Evolutionary conservation across 2,113 vertebrate species (phyloP), one percentile per base, ranked within the genome.

Genomic region (Paracyprichromis sp.): DNA sequence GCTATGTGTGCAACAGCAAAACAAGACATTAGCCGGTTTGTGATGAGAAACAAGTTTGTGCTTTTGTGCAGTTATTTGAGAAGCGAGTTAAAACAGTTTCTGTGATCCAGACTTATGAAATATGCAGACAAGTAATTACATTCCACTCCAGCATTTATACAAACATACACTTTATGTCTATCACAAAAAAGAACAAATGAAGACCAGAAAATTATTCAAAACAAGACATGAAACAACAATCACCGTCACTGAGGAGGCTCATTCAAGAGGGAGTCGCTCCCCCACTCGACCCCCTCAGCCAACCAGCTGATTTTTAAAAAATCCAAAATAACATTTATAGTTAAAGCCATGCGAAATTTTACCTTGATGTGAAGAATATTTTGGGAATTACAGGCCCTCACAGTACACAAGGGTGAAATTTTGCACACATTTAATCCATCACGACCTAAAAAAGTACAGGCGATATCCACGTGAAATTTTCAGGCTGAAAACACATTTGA

Each of bases 111-210:
- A 21, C 57, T 79, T 29, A 34, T 57, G 34, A 85, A 90, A 92
- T 36, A 91, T 43, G 26, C 84, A 83, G 10, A 9, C 10, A 31
- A 47, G 54, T 93, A 85, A 91, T 93, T 92, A 59, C 89, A 82
- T 81, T 92, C 69, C 38, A 12, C 4, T 84, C 43, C 31, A 53
- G 14, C 29, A 6, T 84, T 82, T 85, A 36, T 56, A 19, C 21
- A 84, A 73, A 76, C 38, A 71, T 66, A 52, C 52, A 47, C 82
- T 71, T 78, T 57, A 56, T 61, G 45, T 89, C 10, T 63, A 1
- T n/a, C 31, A 19, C 24, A 80, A 52, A 57, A 83, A 76, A 73
- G 54, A 88, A 63, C 6, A 59, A 81, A 40, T 2, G 3, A 53
- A 45, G 24, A 78, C 56, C 4, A 16, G 73, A 31, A 50, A 66